Conservation (phyloP, 35 echinoderm and acorn worm genomes). For the Hemicentrotus pulcherrimus region DNA sequence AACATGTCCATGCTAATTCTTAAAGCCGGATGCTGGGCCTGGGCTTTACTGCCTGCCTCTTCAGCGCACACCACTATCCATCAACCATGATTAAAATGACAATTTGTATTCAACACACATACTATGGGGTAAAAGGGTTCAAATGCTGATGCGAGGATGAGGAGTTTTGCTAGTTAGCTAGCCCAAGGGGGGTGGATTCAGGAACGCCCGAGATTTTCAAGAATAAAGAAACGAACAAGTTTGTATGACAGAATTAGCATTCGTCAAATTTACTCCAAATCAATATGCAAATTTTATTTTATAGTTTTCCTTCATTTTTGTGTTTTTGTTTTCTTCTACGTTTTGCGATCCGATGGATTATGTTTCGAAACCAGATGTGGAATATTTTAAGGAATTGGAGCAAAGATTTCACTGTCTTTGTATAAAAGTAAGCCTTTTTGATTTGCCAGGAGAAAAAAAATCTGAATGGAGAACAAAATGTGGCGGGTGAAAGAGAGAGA, state of each 20-base stretch:
- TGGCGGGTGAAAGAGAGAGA: background rate
- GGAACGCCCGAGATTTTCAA: background rate
- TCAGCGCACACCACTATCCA: background rate
- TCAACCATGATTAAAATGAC: slow-evolving; percentile 39
- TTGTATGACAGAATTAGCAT: background rate
- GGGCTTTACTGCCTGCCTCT: background rate
- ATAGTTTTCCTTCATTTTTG: background rate
- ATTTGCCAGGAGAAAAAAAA: background rate
- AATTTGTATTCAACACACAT: slow-evolving; percentile 37
- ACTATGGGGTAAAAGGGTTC: background rate
- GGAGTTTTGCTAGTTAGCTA: background rate
- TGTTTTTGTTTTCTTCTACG: background rate
- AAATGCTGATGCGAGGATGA: background rate
- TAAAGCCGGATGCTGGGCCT: background rate
- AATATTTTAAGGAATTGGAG: background rate
- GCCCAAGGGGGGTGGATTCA: background rate
- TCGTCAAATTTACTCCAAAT: background rate
- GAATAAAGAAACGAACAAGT: background rate
- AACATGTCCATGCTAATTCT: slow-evolving; percentile 23
- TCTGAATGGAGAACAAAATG: background rate
- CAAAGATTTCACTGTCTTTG: background rate
- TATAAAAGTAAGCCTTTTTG: too few species aligned
- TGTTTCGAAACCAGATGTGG: background rate
- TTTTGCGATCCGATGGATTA: background rate
- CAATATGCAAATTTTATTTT: background rate